These are phyloP conservation scores for Deroplatys truncata DNA, from an alignment of 2,888 invertebrate genomes.

Conservation along the genomic window DNA sequence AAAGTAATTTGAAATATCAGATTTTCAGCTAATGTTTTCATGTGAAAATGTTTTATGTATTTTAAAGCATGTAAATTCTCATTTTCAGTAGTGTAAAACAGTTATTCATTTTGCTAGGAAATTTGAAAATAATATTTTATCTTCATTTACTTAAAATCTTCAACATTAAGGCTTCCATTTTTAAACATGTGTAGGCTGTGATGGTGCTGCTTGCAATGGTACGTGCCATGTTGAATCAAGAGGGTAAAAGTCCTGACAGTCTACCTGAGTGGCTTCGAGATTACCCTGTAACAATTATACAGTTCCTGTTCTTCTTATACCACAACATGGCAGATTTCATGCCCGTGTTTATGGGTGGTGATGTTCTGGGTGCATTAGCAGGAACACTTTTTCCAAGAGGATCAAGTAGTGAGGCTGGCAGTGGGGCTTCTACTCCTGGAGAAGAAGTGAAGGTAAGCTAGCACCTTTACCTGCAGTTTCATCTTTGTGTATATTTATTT, in stretches of 20 bases:
- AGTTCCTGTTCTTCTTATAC: slow-evolving; percentile 90
- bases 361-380: slow-evolving; percentile 81
- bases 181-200: slow-evolving; percentile 56
- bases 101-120: too few relatives aligned
- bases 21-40: too few relatives aligned
- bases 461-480: background rate
- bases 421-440: slow-evolving; percentile 74
- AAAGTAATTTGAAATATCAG: too few relatives aligned
- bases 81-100: too few relatives aligned
- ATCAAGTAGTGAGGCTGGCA: slow-evolving; percentile 62
- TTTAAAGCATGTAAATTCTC: too few relatives aligned
- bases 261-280: slow-evolving; percentile 70
- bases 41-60: too few relatives aligned
- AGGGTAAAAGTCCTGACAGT: slow-evolving; percentile 45
- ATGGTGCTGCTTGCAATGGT: slow-evolving; percentile 83
- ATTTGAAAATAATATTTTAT: too few relatives aligned
- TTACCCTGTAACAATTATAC: slow-evolving; percentile 77
- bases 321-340: slow-evolving; percentile 93
- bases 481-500: too few relatives aligned
- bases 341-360: slow-evolving; percentile 85
- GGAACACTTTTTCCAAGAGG: slow-evolving; percentile 74
- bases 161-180: background rate
- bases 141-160: too few relatives aligned
- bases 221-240: slow-evolving; percentile 65
- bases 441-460: slow-evolving; percentile 49